Evolutionary conservation across 92 coral and sea anemone genomes (phyloP).

Genomic region (Porites evermanni): DNA sequence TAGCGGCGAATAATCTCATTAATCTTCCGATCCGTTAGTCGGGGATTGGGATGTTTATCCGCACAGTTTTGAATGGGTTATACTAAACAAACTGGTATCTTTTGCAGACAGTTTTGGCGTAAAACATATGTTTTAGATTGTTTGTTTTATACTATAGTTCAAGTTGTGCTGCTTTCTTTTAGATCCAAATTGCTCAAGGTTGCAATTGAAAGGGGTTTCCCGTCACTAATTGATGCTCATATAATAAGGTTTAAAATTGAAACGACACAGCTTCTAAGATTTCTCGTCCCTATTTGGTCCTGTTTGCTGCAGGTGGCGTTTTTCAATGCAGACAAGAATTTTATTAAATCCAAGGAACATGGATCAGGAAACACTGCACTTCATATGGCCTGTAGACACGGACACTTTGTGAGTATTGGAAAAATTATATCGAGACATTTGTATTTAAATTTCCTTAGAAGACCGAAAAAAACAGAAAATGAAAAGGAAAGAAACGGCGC

Average conservation of each 20-base stretch:
- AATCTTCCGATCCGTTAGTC: too few relatives aligned
- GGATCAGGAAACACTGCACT: conserved; percentile 97
- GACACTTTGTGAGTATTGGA: conserved; percentile 81
- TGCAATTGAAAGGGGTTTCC: neutral
- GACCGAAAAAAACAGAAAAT: too few relatives aligned
- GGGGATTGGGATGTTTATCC: too few relatives aligned
- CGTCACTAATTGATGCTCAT: too few relatives aligned
- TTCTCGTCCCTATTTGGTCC: neutral
- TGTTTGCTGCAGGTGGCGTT: conserved; percentile 65
- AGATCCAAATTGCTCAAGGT: neutral
- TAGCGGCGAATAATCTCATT: too few relatives aligned
- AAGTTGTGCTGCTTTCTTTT: neutral
- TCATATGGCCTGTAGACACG: conserved; percentile 95
- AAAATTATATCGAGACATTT: neutral
- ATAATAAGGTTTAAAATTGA: too few relatives aligned
- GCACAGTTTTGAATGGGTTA: too few relatives aligned
- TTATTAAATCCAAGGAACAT: conserved; percentile 88
- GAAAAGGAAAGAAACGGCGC: too few relatives aligned
- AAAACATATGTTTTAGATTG: too few relatives aligned
- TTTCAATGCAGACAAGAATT: conserved; percentile 81
- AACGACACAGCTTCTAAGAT: too few relatives aligned
- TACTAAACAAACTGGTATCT: too few relatives aligned
- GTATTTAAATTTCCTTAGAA: neutral
- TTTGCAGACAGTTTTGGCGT: too few relatives aligned
- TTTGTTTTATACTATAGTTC: neutral